Evolutionary conservation across 1,140 invertebrate genomes (phyloP), one percentile per base, ranked within the genome.

Genomic region (Pinna nobilis): DNA sequence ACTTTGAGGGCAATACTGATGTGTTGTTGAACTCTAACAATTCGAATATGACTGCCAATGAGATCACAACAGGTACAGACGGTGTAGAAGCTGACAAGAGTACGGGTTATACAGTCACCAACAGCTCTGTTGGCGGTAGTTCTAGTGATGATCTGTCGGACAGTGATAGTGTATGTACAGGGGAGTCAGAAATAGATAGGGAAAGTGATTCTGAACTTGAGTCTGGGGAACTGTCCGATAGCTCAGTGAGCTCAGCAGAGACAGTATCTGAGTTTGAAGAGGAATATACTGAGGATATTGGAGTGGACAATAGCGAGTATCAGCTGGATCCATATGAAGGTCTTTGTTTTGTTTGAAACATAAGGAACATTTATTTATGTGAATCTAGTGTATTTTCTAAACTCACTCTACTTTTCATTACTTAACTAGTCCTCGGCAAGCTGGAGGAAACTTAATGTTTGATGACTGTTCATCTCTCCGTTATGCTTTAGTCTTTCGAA

Each of bases 211-310:
- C n/a, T n/a, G 68, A 70, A 35, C 59, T 70, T 9, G 68, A 70
- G 47, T 70, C 68, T 7, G 68, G 68, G 11, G 68, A 70, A 33
- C 15, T 70, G 9, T 51, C 68, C 32, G 59, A 61, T 6, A 70
- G 57, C 39, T 57, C 51, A 23, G 66, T 33, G 39, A n/a, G 37
- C 20, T 33, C 25, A 61, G 25, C 59, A 20, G 59, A 23, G 1
- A 23, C 37, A 20, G 39, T 37, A n/a, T n/a, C n/a, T 25, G 57
- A 50, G 28, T 61, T 39, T 61, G 68, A 70, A 25, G 35, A 35
- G 23, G 32, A 44, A 7, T 49, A 28, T 7, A 35, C 28, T 15
- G 35, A 66, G 32, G 47, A 66, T 61, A 39, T n/a, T 18, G 6
- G 30, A 7, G 47, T 33, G 11, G 28, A 11, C 37, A 20, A 30